phyloP scores from a whole-genome alignment of 2,888 invertebrate species.

The Eupithecia tripunctaria region DNA sequence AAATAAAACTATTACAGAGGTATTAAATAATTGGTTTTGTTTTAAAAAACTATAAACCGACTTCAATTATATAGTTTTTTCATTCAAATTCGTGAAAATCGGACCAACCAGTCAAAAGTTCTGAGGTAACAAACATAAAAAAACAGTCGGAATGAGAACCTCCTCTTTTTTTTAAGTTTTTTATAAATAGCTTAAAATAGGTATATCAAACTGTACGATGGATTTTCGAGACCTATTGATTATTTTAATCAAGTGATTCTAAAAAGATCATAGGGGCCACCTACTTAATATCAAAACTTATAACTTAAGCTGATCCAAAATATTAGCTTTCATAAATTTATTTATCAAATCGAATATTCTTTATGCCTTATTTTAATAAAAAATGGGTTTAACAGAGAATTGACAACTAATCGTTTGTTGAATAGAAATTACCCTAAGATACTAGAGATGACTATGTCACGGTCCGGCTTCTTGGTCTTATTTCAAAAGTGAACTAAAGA shows the following conservation, averaged over 20 bases:
- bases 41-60: no score
- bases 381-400: slow-evolving; percentile 63
- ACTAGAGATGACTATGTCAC: background rate
- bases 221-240: background rate
- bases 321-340: slow-evolving; percentile 70
- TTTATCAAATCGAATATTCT: slow-evolving; percentile 63
- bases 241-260: background rate
- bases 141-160: no score
- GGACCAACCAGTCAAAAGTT: no score
- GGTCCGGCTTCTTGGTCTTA: background rate
- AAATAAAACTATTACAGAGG: no score
- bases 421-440: slow-evolving; percentile 69
- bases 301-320: slow-evolving; percentile 43
- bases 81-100: no score
- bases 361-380: slow-evolving; percentile 64
- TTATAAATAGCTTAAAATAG: no score
- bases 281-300: slow-evolving; percentile 29
- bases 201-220: no score
- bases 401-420: slow-evolving; percentile 65
- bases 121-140: no score
- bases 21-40: no score
- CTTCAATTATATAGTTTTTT: no score
- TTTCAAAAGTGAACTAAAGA: background rate
- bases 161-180: no score
- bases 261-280: background rate